These are phyloP conservation scores for Diceros bicornis DNA, from an alignment of 2,797 vertebrate genomes.

Conservation along the genomic window DNA sequence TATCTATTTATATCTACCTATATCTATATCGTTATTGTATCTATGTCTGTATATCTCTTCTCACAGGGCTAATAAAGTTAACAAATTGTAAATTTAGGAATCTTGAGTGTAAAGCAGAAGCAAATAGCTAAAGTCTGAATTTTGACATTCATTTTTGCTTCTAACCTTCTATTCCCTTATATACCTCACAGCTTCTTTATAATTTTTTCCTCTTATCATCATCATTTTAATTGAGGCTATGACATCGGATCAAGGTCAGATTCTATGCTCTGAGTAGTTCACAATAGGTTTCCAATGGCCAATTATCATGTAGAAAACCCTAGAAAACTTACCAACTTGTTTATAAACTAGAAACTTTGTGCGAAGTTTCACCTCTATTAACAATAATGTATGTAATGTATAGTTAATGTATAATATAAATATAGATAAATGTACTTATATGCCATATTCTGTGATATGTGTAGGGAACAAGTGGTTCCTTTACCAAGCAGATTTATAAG, in stretches of 20 bases:
- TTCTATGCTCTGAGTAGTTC: background rate
- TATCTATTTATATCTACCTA: background rate
- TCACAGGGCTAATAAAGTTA: background rate
- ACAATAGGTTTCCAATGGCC: background rate
- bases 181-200: background rate
- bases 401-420: background rate
- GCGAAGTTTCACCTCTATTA: background rate
- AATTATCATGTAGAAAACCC: background rate
- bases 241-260: background rate
- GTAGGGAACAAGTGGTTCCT: background rate
- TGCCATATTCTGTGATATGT: background rate
- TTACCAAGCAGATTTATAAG: background rate
- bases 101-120: background rate
- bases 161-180: background rate
- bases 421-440: background rate
- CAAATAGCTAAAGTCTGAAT: background rate
- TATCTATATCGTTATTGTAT: background rate
- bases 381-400: background rate
- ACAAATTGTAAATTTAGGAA: background rate
- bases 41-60: too few relatives aligned
- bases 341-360: conserved; percentile 28
- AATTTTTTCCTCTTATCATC: background rate
- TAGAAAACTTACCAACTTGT: conserved; percentile 19
- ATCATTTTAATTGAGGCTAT: conserved; percentile 19
- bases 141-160: conserved; percentile 44